Evolutionary conservation across 1,140 invertebrate genomes (phyloP).

Genomic region (Panagrolaimus sp.): DNA sequence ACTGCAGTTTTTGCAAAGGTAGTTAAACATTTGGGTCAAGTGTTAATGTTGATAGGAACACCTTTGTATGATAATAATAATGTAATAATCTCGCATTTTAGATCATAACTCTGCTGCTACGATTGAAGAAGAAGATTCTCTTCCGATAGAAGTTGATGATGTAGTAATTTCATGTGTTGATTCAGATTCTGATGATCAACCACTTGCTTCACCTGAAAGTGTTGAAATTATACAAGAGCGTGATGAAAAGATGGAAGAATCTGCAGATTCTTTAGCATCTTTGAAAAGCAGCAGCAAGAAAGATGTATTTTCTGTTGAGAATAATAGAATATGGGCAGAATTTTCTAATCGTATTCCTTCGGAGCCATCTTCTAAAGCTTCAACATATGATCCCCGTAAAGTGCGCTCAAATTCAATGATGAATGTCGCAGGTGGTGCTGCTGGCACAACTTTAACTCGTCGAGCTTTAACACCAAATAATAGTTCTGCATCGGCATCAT

Average conservation of each 20-base stretch:
- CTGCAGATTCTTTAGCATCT: background rate
- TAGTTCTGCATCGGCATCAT: background rate
- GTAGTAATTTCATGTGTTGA: conserved; percentile 9
- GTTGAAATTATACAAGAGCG: background rate
- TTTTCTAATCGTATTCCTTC: conserved; percentile 32
- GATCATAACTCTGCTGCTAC: background rate
- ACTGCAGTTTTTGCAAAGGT: too few species aligned
- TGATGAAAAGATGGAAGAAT: background rate
- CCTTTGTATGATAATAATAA: too few species aligned
- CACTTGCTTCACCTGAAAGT: background rate
- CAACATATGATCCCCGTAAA: conserved; percentile 24
- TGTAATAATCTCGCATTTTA: too few species aligned
- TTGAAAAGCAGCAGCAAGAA: background rate
- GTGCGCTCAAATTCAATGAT: conserved; percentile 16
- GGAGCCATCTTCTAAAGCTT: conserved; percentile 18
- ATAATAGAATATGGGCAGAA: conserved; percentile 26
- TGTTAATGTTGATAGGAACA: too few species aligned
- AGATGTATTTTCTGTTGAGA: background rate
- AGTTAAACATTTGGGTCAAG: too few species aligned
- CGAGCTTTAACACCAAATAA: conserved; percentile 21
- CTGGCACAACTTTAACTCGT: background rate
- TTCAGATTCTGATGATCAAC: conserved; percentile 9
- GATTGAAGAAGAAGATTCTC: conserved; percentile 9
- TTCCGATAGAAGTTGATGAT: background rate
- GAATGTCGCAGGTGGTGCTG: conserved; percentile 17